Evolutionary conservation across 2,888 invertebrate species (phyloP).

Genomic region (Julus scanicus): DNA sequence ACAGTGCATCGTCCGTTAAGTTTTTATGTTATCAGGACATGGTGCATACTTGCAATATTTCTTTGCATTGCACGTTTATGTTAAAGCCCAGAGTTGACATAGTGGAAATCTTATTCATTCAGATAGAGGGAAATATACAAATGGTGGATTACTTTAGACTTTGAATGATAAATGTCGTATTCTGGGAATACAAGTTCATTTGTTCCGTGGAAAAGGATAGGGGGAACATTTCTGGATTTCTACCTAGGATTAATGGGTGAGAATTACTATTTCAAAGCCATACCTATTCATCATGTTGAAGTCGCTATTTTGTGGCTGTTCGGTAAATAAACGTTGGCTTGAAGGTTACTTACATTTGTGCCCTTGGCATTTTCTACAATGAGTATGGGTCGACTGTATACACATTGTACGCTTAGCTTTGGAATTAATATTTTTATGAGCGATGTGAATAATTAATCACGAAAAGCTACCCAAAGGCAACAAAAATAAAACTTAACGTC

Average conservation of each 20-base stretch:
- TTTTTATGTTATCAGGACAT: too few relatives aligned
- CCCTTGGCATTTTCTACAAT: not conserved
- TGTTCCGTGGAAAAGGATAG: not conserved
- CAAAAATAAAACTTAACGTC: not conserved
- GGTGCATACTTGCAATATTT: not conserved
- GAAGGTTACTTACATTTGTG: not conserved
- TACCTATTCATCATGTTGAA: constrained; percentile 34
- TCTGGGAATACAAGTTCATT: not conserved
- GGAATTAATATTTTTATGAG: constrained; percentile 36
- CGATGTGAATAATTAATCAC: constrained; percentile 45
- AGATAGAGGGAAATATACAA: not conserved
- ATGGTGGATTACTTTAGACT: not conserved
- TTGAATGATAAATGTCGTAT: constrained; percentile 6
- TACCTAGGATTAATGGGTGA: not conserved
- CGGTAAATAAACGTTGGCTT: constrained; percentile 23
- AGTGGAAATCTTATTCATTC: constrained; percentile 13
- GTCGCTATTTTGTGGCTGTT: not conserved
- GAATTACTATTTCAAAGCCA: not conserved
- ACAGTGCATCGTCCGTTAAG: too few relatives aligned
- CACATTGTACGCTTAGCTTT: not conserved
- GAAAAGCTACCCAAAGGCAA: constrained; percentile 18
- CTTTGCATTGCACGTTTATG: not conserved
- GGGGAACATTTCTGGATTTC: not conserved
- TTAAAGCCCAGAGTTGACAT: not conserved
- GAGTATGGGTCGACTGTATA: not conserved